phyloP scores from a whole-genome alignment of 2,113 vertebrate species.

The Aegithalos caudatus region DNA sequence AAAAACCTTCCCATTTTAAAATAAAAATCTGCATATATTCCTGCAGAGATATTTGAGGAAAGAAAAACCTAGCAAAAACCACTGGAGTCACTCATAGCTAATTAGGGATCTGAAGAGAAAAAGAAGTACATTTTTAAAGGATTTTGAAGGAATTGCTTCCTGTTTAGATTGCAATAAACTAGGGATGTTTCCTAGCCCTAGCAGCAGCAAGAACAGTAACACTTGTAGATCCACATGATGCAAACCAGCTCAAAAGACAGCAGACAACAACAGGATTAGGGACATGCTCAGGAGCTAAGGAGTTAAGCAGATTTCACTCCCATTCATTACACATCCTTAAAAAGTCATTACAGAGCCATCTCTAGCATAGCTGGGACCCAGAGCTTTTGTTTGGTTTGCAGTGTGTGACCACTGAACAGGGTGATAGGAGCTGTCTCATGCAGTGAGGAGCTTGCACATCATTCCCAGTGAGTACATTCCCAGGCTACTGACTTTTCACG shows the following conservation, averaged over 20 bases:
- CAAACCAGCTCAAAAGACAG: background rate
- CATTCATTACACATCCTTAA: background rate
- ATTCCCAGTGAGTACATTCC: background rate
- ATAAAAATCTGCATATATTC: background rate
- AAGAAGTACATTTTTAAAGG: background rate
- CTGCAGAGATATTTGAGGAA: background rate
- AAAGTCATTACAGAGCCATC: background rate
- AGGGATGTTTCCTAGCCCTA: background rate
- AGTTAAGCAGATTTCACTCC: background rate
- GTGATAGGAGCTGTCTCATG: background rate
- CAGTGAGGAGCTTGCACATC: background rate
- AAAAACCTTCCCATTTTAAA: constrained; percentile 17
- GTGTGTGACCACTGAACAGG: background rate
- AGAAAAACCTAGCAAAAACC: background rate
- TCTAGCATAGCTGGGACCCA: background rate
- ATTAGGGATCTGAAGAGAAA: background rate
- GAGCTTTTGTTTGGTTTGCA: background rate
- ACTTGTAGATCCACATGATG: background rate
- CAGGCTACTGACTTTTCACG: background rate
- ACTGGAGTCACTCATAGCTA: background rate
- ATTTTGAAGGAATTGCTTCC: background rate
- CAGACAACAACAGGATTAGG: background rate
- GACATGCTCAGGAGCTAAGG: background rate
- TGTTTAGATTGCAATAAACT: background rate
- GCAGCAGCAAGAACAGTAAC: background rate